Percentiles rank a stretch among this genome's conserved stretches.
Evolutionary conservation across 2,888 invertebrate species (phyloP).

Genomic region (Galeruca laticollis): DNA sequence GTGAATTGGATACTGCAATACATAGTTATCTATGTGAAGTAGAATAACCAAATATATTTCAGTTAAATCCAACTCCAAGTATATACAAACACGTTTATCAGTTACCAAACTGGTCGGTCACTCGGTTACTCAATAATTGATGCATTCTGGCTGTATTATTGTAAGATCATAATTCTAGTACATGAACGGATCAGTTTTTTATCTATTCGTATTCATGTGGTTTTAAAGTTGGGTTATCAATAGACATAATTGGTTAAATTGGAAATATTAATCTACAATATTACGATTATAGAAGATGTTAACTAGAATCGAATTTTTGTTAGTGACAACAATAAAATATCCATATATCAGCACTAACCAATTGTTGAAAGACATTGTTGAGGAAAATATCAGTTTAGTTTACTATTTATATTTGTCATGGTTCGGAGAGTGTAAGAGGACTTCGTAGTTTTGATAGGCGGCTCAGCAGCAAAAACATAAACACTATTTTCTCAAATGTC

Average conservation of each 20-base stretch:
- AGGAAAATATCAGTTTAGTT: no score
- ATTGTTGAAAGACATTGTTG: no score
- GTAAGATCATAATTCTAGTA: constrained; percentile 19
- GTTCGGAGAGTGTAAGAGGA: no score
- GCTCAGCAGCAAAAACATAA: no score
- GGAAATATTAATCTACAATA: background rate
- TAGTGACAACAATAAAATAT: background rate
- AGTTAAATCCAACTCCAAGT: background rate
- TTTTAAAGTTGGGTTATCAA: constrained; percentile 1
- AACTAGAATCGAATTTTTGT: background rate
- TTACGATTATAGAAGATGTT: background rate
- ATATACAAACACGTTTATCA: constrained; percentile 3
- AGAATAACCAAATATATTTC: no score
- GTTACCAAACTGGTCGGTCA: constrained; percentile 12
- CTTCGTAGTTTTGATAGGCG: no score
- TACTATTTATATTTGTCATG: no score
- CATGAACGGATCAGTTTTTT: constrained; percentile 11
- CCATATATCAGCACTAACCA: no score
- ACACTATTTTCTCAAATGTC: no score
- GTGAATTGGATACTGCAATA: no score
- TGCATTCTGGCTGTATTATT: constrained; percentile 16
- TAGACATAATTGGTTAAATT: background rate
- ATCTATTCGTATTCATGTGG: constrained; percentile 6
- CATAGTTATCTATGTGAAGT: no score
- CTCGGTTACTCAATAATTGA: constrained; percentile 16